These are phyloP conservation scores for Saccostrea echinata DNA, from an alignment of 1,140 invertebrate genomes.

Conservation along the genomic window DNA sequence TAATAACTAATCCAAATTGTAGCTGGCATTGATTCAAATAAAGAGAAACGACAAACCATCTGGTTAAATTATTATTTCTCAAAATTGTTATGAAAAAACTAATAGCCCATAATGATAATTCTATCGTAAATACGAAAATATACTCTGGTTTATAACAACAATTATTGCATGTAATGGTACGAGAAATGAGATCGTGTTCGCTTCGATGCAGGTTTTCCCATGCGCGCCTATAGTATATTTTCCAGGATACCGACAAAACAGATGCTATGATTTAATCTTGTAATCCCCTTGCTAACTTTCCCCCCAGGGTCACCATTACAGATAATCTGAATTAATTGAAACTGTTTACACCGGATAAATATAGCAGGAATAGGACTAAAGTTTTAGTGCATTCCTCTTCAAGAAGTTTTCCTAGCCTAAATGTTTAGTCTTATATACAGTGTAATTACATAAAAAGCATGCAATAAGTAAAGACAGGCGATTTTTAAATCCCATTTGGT, in stretches of 20 bases:
- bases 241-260: background rate
- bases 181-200: conserved; percentile 1
- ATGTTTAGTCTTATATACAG: background rate
- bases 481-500: background rate
- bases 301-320: background rate
- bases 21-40: background rate
- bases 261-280: conserved; percentile 18
- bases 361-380: background rate
- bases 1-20: background rate
- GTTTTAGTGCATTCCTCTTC: background rate
- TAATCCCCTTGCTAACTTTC: conserved; percentile 9
- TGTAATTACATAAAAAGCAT: background rate
- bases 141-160: conserved; percentile 20
- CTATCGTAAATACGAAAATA: conserved; percentile 4
- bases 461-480: background rate
- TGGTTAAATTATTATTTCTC: conserved; percentile 9
- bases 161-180: conserved; percentile 22
- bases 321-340: conserved; percentile 32
- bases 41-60: background rate
- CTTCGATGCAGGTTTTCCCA: background rate
- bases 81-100: conserved; percentile 36
- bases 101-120: conserved; percentile 33
- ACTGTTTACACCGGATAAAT: background rate
- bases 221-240: background rate
- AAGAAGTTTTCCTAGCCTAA: background rate